phyloP scores from a whole-genome alignment of 2,888 invertebrate species.

The Eupithecia inturbata region DNA sequence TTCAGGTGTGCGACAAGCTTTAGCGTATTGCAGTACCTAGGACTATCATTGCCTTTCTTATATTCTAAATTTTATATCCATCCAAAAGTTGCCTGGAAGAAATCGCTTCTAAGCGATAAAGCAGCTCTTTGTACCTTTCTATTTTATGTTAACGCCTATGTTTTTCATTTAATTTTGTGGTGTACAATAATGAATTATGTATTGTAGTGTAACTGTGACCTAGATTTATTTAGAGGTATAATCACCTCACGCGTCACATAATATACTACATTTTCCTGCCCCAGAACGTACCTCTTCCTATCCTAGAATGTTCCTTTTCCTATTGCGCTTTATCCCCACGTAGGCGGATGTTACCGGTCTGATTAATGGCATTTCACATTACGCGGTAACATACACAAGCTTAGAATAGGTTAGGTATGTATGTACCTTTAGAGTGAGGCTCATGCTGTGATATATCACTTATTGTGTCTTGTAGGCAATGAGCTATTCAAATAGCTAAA shows the following conservation, averaged over 20 bases:
- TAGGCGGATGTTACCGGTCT: constrained; percentile 9
- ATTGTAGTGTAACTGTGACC: no score
- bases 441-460: neutral
- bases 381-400: constrained; percentile 30
- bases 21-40: no score
- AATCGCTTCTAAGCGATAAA: no score
- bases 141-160: no score
- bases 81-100: no score
- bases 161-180: no score
- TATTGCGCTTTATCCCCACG: neutral
- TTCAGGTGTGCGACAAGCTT: no score
- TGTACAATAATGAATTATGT: no score
- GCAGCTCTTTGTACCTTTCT: no score
- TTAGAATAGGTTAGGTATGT: constrained; percentile 12
- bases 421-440: neutral
- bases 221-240: no score
- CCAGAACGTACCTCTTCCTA: neutral
- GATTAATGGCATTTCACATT: constrained; percentile 41
- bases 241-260: neutral
- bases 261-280: neutral
- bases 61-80: no score
- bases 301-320: neutral
- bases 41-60: no score
- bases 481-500: neutral
- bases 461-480: neutral